Evolutionary conservation across 2,888 invertebrate species (phyloP), one percentile per base, ranked within the genome.

Genomic region (Dinocampus coccinellae): DNA sequence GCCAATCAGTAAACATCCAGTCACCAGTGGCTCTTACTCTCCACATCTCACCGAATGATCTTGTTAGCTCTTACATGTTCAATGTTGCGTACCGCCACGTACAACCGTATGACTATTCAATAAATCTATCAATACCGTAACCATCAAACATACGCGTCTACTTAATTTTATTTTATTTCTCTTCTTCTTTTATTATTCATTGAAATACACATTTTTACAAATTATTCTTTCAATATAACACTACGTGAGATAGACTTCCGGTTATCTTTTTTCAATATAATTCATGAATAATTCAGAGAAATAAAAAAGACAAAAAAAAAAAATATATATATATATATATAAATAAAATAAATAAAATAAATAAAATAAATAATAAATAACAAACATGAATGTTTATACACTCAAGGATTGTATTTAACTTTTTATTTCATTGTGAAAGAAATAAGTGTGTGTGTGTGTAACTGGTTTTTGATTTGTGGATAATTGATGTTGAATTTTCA

Each of bases 1-100:
- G 86, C 87, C 87, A 86, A 86, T 87, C 85, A 81, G 83, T 81
- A 87, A 87, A 87, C 84, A 87, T 78, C 76, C 81, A 81, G 82
- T 81, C 82, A 81, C 82, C 82, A 81, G 80, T 58, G 53, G 68
- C 68, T 71, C 63, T 70, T 34, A 70, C 70, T 70, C 80, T 76
- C 80, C 78, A 81, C 81, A 82, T 81, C 81, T 83, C 79, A 77
- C 72, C 79, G 81, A 77, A 81, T 87, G 85, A 87, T 87, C 87
- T 86, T 82, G 86, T 87, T 87, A 87, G 83, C 82, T 84, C 72
- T 75, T 84, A 83, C 83, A 83, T 83, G 83, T 84, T 85, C 84
- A 84, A 83, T 84, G 84, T 85, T 85, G 83, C 85, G 83, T 82
- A 79, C 74, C 78, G 74, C 74, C n/a, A 76, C 76, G 73, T 66